Conservation (phyloP, 2,797 vertebrate species). For the Thalassophryne amazonica region DNA sequence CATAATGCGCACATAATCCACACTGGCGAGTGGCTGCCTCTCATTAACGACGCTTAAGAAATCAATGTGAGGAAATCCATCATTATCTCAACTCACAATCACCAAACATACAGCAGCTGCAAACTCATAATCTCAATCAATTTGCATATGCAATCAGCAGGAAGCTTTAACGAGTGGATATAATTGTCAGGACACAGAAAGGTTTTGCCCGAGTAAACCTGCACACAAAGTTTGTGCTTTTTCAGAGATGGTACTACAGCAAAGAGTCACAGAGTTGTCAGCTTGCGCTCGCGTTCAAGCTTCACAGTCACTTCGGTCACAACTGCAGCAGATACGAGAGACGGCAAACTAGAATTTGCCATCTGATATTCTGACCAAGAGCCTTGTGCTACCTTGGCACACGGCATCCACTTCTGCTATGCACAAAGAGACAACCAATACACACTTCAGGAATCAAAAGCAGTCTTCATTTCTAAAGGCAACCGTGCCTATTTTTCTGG, state of each 20-base stretch:
- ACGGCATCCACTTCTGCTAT: not conserved
- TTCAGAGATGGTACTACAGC: conserved; percentile 9
- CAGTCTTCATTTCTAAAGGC: not conserved
- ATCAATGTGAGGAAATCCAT: conserved; percentile 56
- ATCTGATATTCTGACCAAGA: not conserved
- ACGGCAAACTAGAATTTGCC: conserved; percentile 1
- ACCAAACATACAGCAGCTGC: conserved; percentile 47
- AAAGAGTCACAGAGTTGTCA: not conserved
- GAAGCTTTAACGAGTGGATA: conserved; percentile 44
- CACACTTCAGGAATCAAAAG: not conserved
- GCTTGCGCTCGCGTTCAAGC: too few species aligned
- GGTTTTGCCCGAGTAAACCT: too few species aligned
- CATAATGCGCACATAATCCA: conserved; percentile 51
- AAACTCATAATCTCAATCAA: conserved; percentile 56
- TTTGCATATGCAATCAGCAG: conserved; percentile 73
- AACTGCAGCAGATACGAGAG: conserved; percentile 8
- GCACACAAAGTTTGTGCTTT: too few species aligned
- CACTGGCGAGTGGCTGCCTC: conserved; percentile 52
- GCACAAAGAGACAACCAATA: not conserved
- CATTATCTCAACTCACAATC: conserved; percentile 58
- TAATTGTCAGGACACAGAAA: conserved; percentile 57
- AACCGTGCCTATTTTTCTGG: not conserved
- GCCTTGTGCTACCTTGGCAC: conserved; percentile 2
- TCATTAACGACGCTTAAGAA: conserved; percentile 53
- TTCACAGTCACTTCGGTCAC: conserved; percentile 5